A percentile compares a stretch with the other conserved stretches of the same genome.
Evolutionary conservation across 2,888 invertebrate species (phyloP).

Genomic region (Andrena dorsata): DNA sequence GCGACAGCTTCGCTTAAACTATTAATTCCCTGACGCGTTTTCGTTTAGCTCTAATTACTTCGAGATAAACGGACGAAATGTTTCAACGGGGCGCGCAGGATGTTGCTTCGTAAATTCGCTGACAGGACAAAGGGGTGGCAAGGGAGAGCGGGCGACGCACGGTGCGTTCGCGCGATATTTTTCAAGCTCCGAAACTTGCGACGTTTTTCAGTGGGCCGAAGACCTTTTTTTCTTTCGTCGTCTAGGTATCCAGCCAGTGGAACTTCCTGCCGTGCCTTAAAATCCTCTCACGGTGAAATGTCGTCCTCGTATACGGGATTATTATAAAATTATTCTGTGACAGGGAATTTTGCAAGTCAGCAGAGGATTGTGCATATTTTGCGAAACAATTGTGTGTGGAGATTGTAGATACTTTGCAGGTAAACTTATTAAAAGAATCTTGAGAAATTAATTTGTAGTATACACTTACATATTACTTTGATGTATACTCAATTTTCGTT

Average conservation of each 20-base stretch:
- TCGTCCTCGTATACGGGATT: neutral
- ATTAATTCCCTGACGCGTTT: constrained; percentile 44
- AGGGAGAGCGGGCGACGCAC: neutral
- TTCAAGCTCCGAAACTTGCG: constrained; percentile 1
- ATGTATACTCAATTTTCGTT: too few species aligned
- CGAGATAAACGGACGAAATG: constrained; percentile 42
- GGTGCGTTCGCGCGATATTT: constrained; percentile 5
- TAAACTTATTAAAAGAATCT: neutral
- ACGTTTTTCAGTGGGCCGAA: neutral
- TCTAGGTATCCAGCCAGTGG: neutral
- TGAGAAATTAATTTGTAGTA: neutral
- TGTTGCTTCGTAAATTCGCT: constrained; percentile 26
- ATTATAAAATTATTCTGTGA: neutral
- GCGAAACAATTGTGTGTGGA: neutral
- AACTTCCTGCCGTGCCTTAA: neutral
- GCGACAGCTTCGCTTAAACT: constrained; percentile 36
- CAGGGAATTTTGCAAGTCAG: too few species aligned
- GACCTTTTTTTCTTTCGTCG: neutral
- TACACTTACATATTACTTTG: too few species aligned
- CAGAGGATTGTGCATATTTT: neutral
- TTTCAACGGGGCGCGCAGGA: constrained; percentile 3
- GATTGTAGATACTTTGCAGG: neutral
- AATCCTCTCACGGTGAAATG: neutral
- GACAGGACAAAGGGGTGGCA: constrained; percentile 20
- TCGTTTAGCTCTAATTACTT: constrained; percentile 31